These are phyloP conservation scores for Jacana jacana DNA, from an alignment of 2,113 vertebrate genomes.

Conservation along the genomic window DNA sequence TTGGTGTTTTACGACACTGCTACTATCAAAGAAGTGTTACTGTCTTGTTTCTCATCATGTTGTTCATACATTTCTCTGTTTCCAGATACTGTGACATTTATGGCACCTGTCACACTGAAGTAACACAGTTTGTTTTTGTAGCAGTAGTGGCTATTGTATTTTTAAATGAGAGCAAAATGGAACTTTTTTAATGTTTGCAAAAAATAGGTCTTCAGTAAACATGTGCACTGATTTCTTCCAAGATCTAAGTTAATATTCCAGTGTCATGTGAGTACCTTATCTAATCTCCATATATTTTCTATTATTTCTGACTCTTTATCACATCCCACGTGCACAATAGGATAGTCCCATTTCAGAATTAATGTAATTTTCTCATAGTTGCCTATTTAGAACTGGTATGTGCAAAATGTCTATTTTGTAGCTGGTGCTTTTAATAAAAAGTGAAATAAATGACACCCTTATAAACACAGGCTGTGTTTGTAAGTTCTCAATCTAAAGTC, in stretches of 20 bases:
- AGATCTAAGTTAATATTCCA: constrained; percentile 1
- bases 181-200: neutral
- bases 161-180: neutral
- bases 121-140: neutral
- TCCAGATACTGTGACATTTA: neutral
- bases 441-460: neutral
- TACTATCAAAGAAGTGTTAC: neutral
- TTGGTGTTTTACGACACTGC: neutral
- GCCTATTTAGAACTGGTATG: neutral
- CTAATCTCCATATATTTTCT: neutral
- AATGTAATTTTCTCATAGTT: neutral
- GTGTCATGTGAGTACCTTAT: neutral
- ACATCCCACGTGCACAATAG: neutral
- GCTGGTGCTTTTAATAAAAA: constrained; percentile 55
- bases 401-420: constrained; percentile 28
- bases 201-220: constrained; percentile 21
- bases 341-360: neutral
- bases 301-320: neutral
- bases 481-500: neutral
- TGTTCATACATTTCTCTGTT: neutral
- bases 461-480: neutral
- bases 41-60: neutral
- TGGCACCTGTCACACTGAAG: neutral
- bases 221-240: constrained; percentile 6
- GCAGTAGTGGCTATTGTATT: neutral